A percentile compares a stretch with the other conserved stretches of the same genome.
Conservation (phyloP, 2,888 invertebrate species). For the Lathronympha strigana region DNA sequence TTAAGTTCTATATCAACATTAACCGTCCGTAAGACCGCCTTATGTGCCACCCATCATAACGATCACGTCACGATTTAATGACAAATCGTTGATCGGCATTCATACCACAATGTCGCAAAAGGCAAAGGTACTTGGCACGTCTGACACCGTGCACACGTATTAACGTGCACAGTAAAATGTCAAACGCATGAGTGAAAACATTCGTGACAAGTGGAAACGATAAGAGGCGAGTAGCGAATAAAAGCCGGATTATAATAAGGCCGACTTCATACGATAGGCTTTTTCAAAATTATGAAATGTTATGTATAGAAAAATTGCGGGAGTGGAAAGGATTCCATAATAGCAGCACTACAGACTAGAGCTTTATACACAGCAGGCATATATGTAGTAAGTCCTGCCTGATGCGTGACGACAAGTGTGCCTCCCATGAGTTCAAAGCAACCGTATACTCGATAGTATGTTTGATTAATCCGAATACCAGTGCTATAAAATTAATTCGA, state of each 20-base stretch:
- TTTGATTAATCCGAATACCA: too few species aligned
- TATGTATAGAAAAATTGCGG: background rate
- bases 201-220: constrained; percentile 42
- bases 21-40: too few species aligned
- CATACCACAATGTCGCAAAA: constrained; percentile 44
- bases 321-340: background rate
- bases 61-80: background rate
- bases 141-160: constrained; percentile 65
- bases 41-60: background rate
- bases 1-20: too few species aligned
- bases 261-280: background rate
- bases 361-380: too few species aligned
- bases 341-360: too few species aligned
- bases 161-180: constrained; percentile 69
- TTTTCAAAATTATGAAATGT: background rate
- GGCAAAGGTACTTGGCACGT: constrained; percentile 53
- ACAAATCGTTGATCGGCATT: constrained; percentile 6
- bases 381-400: too few species aligned
- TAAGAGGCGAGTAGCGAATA: constrained; percentile 18
- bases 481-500: too few species aligned
- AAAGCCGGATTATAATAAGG: constrained; percentile 4
- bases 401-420: too few species aligned
- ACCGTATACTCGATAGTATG: too few species aligned
- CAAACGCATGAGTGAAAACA: constrained; percentile 67
- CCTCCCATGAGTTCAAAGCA: too few species aligned